These are phyloP conservation scores for Campoplex nolae DNA, from an alignment of 2,888 invertebrate genomes.

Conservation along the genomic window DNA sequence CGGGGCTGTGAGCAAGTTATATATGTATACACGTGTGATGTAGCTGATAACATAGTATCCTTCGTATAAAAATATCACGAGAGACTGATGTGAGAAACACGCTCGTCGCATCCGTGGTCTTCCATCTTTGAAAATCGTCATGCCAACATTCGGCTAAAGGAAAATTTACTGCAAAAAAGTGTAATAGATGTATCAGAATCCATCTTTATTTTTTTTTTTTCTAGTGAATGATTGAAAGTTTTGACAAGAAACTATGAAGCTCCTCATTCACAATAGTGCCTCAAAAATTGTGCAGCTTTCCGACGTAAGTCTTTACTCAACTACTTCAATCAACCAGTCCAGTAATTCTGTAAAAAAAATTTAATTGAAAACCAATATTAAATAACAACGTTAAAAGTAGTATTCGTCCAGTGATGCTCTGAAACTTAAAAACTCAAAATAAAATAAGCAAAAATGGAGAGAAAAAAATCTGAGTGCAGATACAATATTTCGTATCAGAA, in stretches of 20 bases:
- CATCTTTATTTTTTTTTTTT: not conserved
- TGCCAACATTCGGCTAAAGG: constrained; percentile 33
- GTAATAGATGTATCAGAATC: not conserved
- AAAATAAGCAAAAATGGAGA: constrained; percentile 13
- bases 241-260: not conserved
- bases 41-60: constrained; percentile 21
- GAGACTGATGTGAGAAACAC: constrained; percentile 48
- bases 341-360: too few species aligned
- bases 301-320: too few species aligned
- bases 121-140: constrained; percentile 39
- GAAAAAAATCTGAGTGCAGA: constrained; percentile 7
- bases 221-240: constrained; percentile 22
- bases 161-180: constrained; percentile 46
- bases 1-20: constrained; percentile 63
- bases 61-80: constrained; percentile 31
- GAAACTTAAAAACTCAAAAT: not conserved
- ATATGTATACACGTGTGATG: constrained; percentile 25
- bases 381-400: too few species aligned
- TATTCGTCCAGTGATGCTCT: too few species aligned
- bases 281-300: not conserved
- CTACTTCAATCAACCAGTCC: too few species aligned
- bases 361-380: too few species aligned
- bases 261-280: not conserved
- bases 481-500: constrained; percentile 74
- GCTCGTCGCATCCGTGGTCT: constrained; percentile 43